These are phyloP conservation scores for Ophion slaviceki DNA, from an alignment of 2,888 invertebrate species.

Conservation along the genomic window DNA sequence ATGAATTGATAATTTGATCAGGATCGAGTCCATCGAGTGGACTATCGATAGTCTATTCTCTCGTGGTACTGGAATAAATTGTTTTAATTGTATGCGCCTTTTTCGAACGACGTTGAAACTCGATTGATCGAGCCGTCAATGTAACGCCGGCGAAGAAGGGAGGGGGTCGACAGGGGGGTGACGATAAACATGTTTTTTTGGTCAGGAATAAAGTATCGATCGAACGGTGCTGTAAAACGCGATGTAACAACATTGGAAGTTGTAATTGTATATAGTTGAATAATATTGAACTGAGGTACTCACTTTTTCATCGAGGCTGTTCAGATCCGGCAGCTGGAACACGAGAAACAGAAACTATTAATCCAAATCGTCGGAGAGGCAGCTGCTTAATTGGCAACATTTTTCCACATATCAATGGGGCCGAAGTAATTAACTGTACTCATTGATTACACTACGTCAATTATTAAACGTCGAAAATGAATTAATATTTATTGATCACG, in stretches of 20 bases:
- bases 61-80: background rate
- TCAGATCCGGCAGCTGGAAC: slow-evolving; percentile 80
- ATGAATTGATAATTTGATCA: too few species aligned
- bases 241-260: background rate
- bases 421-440: background rate
- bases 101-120: background rate
- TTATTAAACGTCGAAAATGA: too few species aligned
- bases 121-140: slow-evolving; percentile 14
- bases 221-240: background rate
- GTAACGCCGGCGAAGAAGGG: background rate
- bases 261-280: background rate
- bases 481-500: too few species aligned
- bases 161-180: background rate
- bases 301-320: slow-evolving; percentile 82
- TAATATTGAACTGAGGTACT: slow-evolving; percentile 67
- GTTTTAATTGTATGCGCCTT: background rate
- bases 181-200: background rate
- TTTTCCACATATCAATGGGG: background rate
- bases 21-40: background rate
- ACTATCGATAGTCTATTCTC: background rate
- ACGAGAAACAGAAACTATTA: slow-evolving; percentile 57
- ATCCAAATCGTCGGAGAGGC: background rate
- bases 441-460: background rate
- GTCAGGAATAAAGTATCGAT: background rate
- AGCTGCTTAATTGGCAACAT: background rate